These are phyloP conservation scores for Lepidothrix coronata DNA, from an alignment of 2,113 vertebrate species.

Conservation along the genomic window DNA sequence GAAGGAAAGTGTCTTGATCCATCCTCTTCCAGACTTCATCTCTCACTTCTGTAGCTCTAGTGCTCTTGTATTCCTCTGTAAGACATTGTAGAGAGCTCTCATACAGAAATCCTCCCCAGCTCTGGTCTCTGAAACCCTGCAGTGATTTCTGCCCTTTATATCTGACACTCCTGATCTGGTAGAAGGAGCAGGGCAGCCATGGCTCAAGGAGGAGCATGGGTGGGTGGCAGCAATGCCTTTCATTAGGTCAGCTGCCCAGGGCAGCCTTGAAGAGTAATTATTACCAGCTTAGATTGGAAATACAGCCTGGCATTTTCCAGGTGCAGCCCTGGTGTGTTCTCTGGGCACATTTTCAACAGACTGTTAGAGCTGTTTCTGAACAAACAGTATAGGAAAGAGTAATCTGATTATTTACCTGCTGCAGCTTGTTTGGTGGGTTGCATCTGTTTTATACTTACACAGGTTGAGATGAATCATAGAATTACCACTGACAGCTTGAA, in stretches of 20 bases:
- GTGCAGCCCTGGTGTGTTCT: background rate
- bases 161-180: background rate
- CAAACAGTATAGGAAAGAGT: background rate
- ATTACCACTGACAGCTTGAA: background rate
- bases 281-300: background rate
- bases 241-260: background rate
- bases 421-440: background rate
- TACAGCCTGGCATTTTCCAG: background rate
- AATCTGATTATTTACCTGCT: background rate
- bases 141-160: background rate
- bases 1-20: background rate
- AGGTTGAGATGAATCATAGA: background rate
- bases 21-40: background rate
- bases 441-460: background rate
- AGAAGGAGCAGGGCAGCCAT: background rate
- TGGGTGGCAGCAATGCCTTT: background rate
- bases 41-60: background rate
- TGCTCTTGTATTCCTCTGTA: background rate
- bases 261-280: background rate
- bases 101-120: background rate
- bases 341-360: background rate
- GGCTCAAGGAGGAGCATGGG: background rate
- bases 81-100: background rate
- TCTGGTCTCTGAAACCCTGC: background rate
- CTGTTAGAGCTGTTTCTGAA: background rate